phyloP scores from a whole-genome alignment of 2,797 vertebrate genomes.

The Acipenser oxyrinchus region DNA sequence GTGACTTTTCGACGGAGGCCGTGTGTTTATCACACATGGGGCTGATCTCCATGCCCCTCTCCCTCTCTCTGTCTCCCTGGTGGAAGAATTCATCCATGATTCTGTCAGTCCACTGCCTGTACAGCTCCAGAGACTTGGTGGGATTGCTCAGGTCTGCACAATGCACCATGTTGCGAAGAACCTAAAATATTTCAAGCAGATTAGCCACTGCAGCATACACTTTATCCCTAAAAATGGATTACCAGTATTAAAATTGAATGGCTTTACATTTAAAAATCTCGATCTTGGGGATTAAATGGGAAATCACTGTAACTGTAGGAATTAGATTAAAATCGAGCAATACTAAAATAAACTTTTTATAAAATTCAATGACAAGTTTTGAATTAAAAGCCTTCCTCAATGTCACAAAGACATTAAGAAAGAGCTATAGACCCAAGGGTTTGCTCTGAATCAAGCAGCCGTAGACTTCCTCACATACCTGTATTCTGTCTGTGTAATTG shows the following conservation, averaged over 20 bases:
- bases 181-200: slow-evolving; percentile 51
- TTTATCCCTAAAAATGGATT: background rate
- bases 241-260: too few species aligned
- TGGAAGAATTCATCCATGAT: slow-evolving; percentile 99
- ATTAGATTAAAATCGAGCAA: too few species aligned
- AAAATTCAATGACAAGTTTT: too few species aligned
- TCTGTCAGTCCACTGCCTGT: slow-evolving; percentile 92
- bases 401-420: too few species aligned
- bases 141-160: slow-evolving; percentile 96
- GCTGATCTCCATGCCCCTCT: slow-evolving; percentile 95
- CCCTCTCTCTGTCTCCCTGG: slow-evolving; percentile 90
- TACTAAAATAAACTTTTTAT: too few species aligned
- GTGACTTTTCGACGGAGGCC: slow-evolving; percentile 91
- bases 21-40: slow-evolving; percentile 98
- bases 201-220: background rate
- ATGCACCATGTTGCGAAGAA: slow-evolving; percentile 95
- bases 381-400: too few species aligned
- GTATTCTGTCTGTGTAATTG: slow-evolving; percentile 95
- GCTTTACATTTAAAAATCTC: too few species aligned
- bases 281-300: too few species aligned
- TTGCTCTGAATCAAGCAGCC: too few species aligned
- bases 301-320: too few species aligned
- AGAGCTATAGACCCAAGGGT: too few species aligned
- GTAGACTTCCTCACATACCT: slow-evolving; percentile 54
- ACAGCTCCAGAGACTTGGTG: slow-evolving; percentile 91